These are phyloP conservation scores for Agelastica alni DNA, from an alignment of 2,888 invertebrate species.

Conservation along the genomic window DNA sequence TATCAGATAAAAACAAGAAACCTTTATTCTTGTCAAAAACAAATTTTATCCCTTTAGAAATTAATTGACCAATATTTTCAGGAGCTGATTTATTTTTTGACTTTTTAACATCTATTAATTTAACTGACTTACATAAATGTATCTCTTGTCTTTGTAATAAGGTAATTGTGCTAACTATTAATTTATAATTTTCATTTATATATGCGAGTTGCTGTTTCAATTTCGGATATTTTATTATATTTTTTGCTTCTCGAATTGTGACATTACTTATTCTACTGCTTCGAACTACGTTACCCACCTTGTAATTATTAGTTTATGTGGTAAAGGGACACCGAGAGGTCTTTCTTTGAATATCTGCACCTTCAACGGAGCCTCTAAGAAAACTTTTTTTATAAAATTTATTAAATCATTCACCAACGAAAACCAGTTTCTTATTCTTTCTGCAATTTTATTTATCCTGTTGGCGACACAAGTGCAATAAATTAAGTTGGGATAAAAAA, in stretches of 20 bases:
- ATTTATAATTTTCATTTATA: background rate
- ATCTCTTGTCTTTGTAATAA: background rate
- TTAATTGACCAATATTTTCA: no score
- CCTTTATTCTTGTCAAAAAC: no score
- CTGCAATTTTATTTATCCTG: constrained; percentile 8
- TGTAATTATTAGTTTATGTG: background rate
- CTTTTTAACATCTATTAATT: no score
- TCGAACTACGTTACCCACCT: background rate
- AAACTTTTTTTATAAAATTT: constrained; percentile 12
- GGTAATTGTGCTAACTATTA: background rate
- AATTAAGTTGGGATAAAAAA: background rate
- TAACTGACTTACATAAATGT: background rate
- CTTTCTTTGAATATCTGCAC: no score
- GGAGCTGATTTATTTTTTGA: no score
- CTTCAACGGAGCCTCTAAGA: constrained; percentile 3
- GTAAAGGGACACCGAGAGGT: background rate
- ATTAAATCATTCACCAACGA: constrained; percentile 6
- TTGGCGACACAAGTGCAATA: background rate
- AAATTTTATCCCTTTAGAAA: no score
- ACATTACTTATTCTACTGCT: background rate
- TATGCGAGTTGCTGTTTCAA: background rate
- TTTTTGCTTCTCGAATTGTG: background rate
- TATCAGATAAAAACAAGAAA: no score
- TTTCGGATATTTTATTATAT: background rate
- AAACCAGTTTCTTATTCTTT: constrained; percentile 12